Evolutionary conservation across 1,140 invertebrate species (phyloP).

Genomic region (Heliothis subflexa): DNA sequence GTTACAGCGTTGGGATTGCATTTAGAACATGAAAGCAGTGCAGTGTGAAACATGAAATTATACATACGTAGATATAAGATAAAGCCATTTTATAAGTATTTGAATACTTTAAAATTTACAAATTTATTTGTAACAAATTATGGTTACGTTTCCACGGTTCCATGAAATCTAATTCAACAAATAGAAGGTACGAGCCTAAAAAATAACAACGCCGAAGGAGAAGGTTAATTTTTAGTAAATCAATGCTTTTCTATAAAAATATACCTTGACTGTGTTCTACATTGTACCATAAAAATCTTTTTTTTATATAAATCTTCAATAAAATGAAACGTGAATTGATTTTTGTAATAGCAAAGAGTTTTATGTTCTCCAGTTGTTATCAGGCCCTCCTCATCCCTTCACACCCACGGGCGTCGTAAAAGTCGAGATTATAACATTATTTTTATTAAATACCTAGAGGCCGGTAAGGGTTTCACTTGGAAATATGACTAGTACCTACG

Average conservation of each 20-base stretch:
- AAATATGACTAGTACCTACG: neutral
- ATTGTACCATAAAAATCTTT: neutral
- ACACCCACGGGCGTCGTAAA: conserved; percentile 25
- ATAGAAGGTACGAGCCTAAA: too few relatives aligned
- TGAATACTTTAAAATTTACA: too few relatives aligned
- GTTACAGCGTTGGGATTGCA: neutral
- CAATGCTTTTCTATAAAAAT: too few relatives aligned
- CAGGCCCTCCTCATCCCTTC: neutral
- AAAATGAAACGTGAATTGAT: conserved; percentile 21
- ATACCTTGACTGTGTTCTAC: too few relatives aligned
- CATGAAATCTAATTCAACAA: too few relatives aligned
- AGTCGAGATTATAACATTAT: conserved; percentile 23
- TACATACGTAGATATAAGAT: too few relatives aligned
- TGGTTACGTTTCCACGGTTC: too few relatives aligned
- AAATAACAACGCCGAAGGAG: too few relatives aligned
- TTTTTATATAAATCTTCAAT: neutral
- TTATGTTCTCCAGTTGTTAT: conserved; percentile 22
- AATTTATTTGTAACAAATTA: too few relatives aligned
- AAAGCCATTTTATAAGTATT: too few relatives aligned
- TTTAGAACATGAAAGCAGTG: neutral
- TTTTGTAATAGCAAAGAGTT: conserved; percentile 20
- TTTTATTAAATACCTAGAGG: conserved; percentile 24
- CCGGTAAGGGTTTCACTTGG: neutral
- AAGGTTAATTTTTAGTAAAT: too few relatives aligned
- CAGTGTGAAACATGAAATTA: too few relatives aligned